phyloP scores from a whole-genome alignment of 23 tunicate genomes.

The Botrylloides violaceus region DNA sequence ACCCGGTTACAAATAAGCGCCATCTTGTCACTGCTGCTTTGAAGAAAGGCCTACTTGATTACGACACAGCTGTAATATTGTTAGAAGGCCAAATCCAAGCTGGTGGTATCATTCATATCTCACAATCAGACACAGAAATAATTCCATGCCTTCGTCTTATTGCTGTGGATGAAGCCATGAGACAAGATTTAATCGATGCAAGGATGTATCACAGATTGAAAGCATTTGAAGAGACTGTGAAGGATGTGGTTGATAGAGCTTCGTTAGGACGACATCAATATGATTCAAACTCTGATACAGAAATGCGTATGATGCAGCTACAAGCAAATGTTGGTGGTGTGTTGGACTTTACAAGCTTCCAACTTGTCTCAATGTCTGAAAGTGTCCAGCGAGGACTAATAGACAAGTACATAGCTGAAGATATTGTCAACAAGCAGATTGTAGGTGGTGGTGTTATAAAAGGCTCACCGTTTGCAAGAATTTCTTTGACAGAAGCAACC shows the following conservation, averaged over 20 bases:
- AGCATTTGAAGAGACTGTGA: constrained; percentile 9
- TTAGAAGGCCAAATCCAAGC: constrained; percentile 23
- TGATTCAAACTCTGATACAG: neutral
- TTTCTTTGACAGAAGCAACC: constrained; percentile 5
- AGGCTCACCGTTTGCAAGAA: neutral
- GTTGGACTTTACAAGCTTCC: neutral
- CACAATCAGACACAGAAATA: neutral
- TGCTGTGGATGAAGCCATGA: constrained; percentile 5
- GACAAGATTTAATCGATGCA: constrained; percentile 3
- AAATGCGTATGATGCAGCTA: constrained; percentile 14
- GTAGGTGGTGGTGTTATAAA: constrained; percentile 16
- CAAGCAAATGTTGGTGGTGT: constrained; percentile 16
- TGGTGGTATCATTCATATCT: constrained; percentile 13
- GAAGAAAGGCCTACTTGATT: constrained; percentile 44
- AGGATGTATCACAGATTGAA: constrained; percentile 12
- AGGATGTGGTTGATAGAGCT: neutral
- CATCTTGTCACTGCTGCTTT: constrained; percentile 41
- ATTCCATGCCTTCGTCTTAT: constrained; percentile 4
- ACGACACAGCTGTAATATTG: constrained; percentile 12
- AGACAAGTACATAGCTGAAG: neutral
- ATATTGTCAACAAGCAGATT: constrained; percentile 12
- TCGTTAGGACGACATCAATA: neutral
- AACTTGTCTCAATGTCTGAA: constrained; percentile 3
- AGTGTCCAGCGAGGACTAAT: constrained; percentile 7
- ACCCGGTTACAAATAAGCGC: constrained; percentile 44